Conservation (phyloP, 2,888 invertebrate species). For the Protodeltote pygarga region DNA sequence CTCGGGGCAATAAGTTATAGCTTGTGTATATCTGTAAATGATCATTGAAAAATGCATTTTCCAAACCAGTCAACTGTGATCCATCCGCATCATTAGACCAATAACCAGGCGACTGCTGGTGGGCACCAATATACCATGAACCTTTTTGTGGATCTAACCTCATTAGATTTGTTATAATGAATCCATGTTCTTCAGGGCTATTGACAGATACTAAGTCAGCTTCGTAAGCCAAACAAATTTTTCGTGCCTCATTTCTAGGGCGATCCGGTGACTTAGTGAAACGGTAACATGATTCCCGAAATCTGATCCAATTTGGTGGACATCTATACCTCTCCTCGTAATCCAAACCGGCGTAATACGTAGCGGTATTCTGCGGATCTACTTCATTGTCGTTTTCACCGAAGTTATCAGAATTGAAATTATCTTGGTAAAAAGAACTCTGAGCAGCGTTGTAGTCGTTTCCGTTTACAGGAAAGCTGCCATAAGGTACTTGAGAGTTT, state of each 20-base stretch:
- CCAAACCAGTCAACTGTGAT: conserved; percentile 91
- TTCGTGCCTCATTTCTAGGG: conserved; percentile 92
- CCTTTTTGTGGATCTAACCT: conserved; percentile 94
- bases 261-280: conserved; percentile 95
- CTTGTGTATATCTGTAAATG: conserved; percentile 69
- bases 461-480: conserved; percentile 74
- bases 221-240: conserved; percentile 94
- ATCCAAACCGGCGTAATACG: conserved; percentile 78
- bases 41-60: conserved; percentile 93
- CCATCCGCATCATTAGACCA: conserved; percentile 95
- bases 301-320: conserved; percentile 95
- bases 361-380: conserved; percentile 74
- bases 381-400: conserved; percentile 73
- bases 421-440: conserved; percentile 78
- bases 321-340: conserved; percentile 87
- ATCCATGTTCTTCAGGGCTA: conserved; percentile 94
- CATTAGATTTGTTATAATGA: conserved; percentile 93
- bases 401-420: conserved; percentile 69
- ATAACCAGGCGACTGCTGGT: conserved; percentile 90
- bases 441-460: conserved; percentile 73
- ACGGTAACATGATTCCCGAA: conserved; percentile 93
- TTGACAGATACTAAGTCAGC: conserved; percentile 94
- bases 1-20: conserved; percentile 87
- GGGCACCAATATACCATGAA: conserved; percentile 94
- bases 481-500: conserved; percentile 75